A percentile compares a stretch with the other conserved stretches of the same genome.
Evolutionary conservation across 64 coral and sea anemone genomes (phyloP).

Genomic region (Porites lutea): DNA sequence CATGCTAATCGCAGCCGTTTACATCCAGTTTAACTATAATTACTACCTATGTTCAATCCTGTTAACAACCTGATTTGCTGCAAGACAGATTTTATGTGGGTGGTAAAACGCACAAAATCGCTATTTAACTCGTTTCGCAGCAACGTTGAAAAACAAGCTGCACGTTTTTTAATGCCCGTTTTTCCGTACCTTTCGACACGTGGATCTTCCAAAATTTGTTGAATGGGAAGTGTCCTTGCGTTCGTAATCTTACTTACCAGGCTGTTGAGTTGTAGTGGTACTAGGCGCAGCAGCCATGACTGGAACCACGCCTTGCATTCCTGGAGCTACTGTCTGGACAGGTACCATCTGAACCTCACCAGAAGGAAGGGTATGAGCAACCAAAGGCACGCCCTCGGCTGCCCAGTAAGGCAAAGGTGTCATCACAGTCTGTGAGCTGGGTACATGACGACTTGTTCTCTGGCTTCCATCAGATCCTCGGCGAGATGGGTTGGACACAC

Average conservation of each 20-base stretch:
- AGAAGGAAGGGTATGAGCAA: slow-evolving; percentile 29
- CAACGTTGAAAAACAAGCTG: no score
- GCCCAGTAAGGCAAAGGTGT: slow-evolving; percentile 59
- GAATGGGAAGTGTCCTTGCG: no score
- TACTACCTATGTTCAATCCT: no score
- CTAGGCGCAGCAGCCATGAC: slow-evolving; percentile 29
- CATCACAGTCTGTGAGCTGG: slow-evolving; percentile 35
- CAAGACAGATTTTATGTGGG: no score
- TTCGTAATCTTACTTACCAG: neutral
- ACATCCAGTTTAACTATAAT: no score
- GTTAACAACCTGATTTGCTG: no score
- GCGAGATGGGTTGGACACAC: neutral
- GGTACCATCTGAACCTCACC: slow-evolving; percentile 44
- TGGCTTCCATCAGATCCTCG: slow-evolving; percentile 32
- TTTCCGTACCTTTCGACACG: no score
- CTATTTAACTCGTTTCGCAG: no score
- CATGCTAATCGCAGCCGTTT: no score
- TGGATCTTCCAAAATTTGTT: no score
- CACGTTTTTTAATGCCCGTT: no score
- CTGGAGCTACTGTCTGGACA: slow-evolving; percentile 19
- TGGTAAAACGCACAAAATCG: no score
- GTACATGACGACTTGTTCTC: neutral
- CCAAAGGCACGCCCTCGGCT: slow-evolving; percentile 58
- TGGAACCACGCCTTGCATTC: slow-evolving; percentile 62
- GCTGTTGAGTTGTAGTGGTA: neutral